phyloP scores from a whole-genome alignment of 2,797 vertebrate species.

The Vireo griseus region DNA sequence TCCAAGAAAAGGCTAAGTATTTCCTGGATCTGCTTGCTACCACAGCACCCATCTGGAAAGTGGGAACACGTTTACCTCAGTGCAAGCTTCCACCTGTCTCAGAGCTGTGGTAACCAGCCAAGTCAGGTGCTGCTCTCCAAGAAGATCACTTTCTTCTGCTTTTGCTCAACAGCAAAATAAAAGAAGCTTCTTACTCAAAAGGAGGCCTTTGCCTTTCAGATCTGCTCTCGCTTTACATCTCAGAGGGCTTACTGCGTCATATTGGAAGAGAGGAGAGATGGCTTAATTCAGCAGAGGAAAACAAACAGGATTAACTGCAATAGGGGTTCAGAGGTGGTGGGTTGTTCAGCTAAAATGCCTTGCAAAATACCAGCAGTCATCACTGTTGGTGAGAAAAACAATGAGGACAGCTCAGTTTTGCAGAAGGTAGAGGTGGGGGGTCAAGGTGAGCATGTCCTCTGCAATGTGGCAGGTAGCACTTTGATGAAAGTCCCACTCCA shows the following conservation, averaged over 20 bases:
- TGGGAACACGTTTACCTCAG: background rate
- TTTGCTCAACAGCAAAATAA: background rate
- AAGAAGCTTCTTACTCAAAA: background rate
- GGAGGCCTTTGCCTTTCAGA: background rate
- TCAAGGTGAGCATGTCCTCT: fast-evolving
- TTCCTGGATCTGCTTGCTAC: background rate
- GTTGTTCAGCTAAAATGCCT: background rate
- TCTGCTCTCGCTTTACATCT: background rate
- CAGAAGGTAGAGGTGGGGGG: background rate
- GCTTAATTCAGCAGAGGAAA: background rate
- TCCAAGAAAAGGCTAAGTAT: background rate
- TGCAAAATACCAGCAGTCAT: background rate
- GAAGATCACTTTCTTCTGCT: background rate
- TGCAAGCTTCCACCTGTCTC: fast-evolving
- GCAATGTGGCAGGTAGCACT: fast-evolving
- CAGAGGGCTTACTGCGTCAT: background rate
- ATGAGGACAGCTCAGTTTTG: background rate
- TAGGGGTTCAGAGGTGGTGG: background rate
- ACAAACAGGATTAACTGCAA: background rate
- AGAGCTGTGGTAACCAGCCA: background rate
- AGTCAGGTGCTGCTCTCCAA: background rate
- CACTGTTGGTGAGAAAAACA: background rate
- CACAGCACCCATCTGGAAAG: background rate
- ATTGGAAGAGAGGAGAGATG: background rate
- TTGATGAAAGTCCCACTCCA: background rate